Evolutionary conservation across 2,797 vertebrate species (phyloP).

Genomic region (Hybognathus amarus): DNA sequence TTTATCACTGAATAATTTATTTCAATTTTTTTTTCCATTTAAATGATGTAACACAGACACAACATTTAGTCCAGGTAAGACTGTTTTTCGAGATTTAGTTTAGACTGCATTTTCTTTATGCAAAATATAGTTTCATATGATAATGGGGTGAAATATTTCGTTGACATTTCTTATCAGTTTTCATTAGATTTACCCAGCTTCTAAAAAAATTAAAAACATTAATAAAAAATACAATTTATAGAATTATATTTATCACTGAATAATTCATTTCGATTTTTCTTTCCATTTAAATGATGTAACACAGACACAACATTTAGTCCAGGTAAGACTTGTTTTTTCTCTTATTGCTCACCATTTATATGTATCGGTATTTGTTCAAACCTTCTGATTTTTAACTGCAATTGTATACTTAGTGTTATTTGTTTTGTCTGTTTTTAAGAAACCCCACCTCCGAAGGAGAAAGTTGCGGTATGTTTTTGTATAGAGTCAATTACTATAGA

Average conservation of each 20-base stretch:
- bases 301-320: constrained; percentile 44
- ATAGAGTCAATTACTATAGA: constrained; percentile 1
- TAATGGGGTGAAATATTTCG: not conserved
- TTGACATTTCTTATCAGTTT: not conserved
- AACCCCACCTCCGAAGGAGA: constrained; percentile 78
- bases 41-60: constrained; percentile 31
- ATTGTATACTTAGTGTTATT: not conserved
- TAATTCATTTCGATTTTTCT: not conserved
- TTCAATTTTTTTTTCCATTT: not conserved
- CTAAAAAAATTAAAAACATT: not conserved
- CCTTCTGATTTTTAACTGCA: not conserved
- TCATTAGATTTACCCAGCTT: not conserved
- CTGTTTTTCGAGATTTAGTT: not conserved
- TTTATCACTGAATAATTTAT: not conserved
- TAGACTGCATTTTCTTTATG: not conserved
- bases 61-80: constrained; percentile 45
- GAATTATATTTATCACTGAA: not conserved
- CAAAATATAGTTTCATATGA: not conserved
- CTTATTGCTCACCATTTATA: not conserved
- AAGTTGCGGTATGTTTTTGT: constrained; percentile 88
- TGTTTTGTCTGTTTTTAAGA: constrained; percentile 60
- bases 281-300: constrained; percentile 6
- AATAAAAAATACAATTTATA: not conserved
- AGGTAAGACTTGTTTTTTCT: constrained; percentile 14
- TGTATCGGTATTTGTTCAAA: constrained; percentile 17